A percentile compares a stretch with the other conserved stretches of the same genome.
Conservation (phyloP, 2,113 vertebrate species). For the Nycticorax nycticorax region DNA sequence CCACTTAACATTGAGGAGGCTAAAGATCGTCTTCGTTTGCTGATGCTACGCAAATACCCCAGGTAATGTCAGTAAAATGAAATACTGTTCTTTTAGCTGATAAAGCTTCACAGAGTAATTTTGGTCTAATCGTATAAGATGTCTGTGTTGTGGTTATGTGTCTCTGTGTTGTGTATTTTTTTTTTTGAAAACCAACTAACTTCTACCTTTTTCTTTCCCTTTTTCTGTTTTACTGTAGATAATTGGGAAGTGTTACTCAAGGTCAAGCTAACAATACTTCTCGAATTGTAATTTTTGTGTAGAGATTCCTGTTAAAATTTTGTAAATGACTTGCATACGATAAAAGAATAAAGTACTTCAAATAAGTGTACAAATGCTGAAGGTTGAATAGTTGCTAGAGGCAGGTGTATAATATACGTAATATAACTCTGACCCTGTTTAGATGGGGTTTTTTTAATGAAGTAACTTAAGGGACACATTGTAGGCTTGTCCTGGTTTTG, state of each 20-base stretch:
- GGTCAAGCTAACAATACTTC: neutral
- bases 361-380: neutral
- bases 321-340: neutral
- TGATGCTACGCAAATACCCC: slow-evolving; percentile 86
- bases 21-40: slow-evolving; percentile 90
- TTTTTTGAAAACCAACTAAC: neutral
- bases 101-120: neutral
- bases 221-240: neutral
- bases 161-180: neutral
- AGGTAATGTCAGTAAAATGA: slow-evolving; percentile 69
- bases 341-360: neutral
- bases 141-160: neutral
- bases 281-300: neutral
- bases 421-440: neutral
- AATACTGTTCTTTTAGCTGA: neutral
- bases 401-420: neutral
- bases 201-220: neutral
- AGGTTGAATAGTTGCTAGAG: neutral
- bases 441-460: neutral
- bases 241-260: neutral
- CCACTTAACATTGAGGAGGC: slow-evolving; percentile 91
- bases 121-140: neutral
- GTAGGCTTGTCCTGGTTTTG: neutral
- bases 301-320: neutral
- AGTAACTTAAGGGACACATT: neutral